phyloP scores from a whole-genome alignment of 2,888 invertebrate species.

The Dorcus parallelipipedus region DNA sequence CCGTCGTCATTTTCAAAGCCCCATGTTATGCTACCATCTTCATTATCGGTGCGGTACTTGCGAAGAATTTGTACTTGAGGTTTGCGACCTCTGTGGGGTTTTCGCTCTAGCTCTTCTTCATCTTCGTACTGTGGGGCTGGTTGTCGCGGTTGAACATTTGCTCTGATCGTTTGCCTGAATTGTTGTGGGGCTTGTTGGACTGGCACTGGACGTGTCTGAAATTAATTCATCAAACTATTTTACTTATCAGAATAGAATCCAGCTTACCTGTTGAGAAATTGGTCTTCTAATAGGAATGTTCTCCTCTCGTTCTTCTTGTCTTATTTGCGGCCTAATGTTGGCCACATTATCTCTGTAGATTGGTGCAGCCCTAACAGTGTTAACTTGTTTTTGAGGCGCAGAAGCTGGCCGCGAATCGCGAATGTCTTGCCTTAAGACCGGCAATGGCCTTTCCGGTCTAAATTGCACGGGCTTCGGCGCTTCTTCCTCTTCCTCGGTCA shows the following conservation, averaged over 20 bases:
- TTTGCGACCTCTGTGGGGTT: constrained; percentile 37
- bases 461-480: constrained; percentile 35
- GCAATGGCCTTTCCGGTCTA: constrained; percentile 43
- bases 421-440: constrained; percentile 39
- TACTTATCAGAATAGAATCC: background rate
- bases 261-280: background rate
- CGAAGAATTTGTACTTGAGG: constrained; percentile 48
- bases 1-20: constrained; percentile 87
- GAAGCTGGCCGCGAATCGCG: constrained; percentile 29
- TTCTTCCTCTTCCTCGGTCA: constrained; percentile 16
- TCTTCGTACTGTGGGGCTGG: constrained; percentile 37
- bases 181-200: constrained; percentile 42
- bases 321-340: constrained; percentile 16
- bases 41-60: constrained; percentile 73
- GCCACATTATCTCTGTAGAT: constrained; percentile 15
- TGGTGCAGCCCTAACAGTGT: constrained; percentile 18
- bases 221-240: background rate
- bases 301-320: constrained; percentile 32
- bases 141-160: constrained; percentile 41
- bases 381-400: constrained; percentile 7
- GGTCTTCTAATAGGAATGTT: constrained; percentile 15
- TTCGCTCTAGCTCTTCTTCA: constrained; percentile 45
- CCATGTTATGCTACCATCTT: constrained; percentile 81
- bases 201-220: constrained; percentile 39
- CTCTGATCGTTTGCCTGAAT: constrained; percentile 48